Conservation (phyloP, 2,888 invertebrate species). For the Empis stercorea region DNA sequence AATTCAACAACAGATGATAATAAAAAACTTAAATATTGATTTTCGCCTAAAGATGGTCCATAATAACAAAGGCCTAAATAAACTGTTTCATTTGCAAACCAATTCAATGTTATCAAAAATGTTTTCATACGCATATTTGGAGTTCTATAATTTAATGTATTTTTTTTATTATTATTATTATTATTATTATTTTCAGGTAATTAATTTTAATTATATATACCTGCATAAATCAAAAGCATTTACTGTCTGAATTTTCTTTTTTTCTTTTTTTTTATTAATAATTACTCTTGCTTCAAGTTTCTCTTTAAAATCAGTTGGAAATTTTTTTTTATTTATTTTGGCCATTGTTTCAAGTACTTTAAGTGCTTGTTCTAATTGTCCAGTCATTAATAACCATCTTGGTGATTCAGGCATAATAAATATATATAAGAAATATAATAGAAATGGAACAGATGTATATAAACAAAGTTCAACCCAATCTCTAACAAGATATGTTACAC, state of each 20-base stretch:
- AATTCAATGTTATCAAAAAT: conserved; percentile 69
- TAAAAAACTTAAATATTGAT: conserved; percentile 80
- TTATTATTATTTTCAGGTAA: too few species aligned
- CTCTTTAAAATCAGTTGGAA: conserved; percentile 58
- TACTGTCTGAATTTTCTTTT: conserved; percentile 37
- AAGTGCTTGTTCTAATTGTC: conserved; percentile 68
- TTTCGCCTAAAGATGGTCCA: conserved; percentile 74
- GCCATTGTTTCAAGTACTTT: conserved; percentile 66
- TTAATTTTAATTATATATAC: conserved; percentile 14
- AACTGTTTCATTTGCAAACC: conserved; percentile 88
- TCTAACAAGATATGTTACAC: conserved; percentile 70
- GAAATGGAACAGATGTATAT: conserved; percentile 74
- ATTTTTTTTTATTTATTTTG: conserved; percentile 57
- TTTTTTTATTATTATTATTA: too few species aligned
- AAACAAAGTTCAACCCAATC: conserved; percentile 74
- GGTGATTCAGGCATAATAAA: conserved; percentile 84
- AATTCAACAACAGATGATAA: conserved; percentile 78
- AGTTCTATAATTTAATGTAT: too few species aligned
- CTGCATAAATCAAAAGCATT: conserved; percentile 33
- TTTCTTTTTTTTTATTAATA: conserved; percentile 46
- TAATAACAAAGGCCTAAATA: conserved; percentile 87
- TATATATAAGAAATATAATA: conserved; percentile 72
- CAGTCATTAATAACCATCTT: conserved; percentile 77
- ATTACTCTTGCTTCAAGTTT: conserved; percentile 61
- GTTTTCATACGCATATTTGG: conserved; percentile 86